Conservation (phyloP, 30 jellyfish, hydroid and myxozoan genomes). For the Cassiopea andromeda region DNA sequence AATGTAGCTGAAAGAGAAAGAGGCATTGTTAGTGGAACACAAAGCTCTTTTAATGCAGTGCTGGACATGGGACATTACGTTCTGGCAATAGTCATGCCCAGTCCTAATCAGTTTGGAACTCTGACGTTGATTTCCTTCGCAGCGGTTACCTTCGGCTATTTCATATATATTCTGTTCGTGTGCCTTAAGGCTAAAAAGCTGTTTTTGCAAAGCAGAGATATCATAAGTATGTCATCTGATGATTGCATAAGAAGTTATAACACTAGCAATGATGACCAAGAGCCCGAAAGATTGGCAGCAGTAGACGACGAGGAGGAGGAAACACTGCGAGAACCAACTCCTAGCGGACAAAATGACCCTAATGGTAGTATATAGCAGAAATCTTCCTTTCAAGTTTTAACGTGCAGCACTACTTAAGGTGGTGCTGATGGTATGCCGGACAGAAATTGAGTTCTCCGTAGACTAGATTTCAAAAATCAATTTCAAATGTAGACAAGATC, state of each 20-base stretch:
- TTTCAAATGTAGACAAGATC: no score
- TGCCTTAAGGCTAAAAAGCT: constrained; percentile 31
- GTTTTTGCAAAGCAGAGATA: constrained; percentile 45
- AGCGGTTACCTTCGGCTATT: constrained; percentile 72
- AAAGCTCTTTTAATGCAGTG: constrained; percentile 87
- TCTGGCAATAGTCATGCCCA: constrained; percentile 76
- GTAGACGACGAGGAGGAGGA: constrained; percentile 73
- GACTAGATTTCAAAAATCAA: no score
- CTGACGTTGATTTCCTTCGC: constrained; percentile 83
- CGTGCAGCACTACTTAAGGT: not conserved
- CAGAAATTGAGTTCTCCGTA: no score
- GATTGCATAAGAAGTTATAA: constrained; percentile 44
- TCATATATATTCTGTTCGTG: constrained; percentile 67
- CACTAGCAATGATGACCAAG: constrained; percentile 23
- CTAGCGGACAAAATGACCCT: not conserved
- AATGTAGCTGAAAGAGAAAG: constrained; percentile 86
- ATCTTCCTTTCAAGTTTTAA: not conserved
- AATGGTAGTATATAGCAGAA: not conserved
- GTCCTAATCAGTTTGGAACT: constrained; percentile 86
- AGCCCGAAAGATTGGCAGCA: constrained; percentile 29
- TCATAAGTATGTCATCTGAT: constrained; percentile 48
- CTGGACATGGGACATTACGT: constrained; percentile 90
- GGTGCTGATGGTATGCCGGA: no score
- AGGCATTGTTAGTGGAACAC: constrained; percentile 98
- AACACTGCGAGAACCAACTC: not conserved